These are phyloP conservation scores for Platygyra sinensis DNA, from an alignment of 64 coral and sea anemone species.

Conservation along the genomic window DNA sequence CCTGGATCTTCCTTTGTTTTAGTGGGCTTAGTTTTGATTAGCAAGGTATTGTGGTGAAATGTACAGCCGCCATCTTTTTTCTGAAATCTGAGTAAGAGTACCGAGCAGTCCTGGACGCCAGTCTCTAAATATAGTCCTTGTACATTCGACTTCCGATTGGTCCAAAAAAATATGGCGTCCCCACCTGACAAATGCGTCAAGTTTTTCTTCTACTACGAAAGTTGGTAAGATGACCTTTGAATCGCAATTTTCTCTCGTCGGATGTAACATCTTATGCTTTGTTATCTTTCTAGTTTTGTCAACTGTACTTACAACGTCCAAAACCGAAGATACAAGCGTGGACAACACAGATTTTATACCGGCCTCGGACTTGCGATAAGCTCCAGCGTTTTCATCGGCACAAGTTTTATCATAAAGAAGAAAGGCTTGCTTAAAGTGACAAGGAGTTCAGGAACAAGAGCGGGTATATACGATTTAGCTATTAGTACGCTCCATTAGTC, in stretches of 20 bases:
- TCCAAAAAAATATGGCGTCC: conserved; percentile 14
- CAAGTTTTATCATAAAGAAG: conserved; percentile 99
- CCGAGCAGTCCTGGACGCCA: conserved; percentile 8
- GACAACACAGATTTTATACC: conserved; percentile 79
- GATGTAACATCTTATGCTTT: not conserved
- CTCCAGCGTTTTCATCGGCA: conserved; percentile 96
- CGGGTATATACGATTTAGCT: conserved; percentile 49
- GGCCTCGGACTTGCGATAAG: conserved; percentile 92
- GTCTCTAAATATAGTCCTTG: not conserved
- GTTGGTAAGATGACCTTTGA: not conserved
- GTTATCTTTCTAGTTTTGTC: conserved; percentile 8
- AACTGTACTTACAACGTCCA: not conserved
- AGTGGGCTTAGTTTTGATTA: too few species aligned
- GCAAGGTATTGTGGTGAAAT: too few species aligned
- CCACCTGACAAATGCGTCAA: not conserved
- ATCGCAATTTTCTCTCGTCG: not conserved
- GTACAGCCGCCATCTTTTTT: too few species aligned
- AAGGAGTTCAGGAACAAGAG: conserved; percentile 75
- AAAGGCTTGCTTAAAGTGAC: conserved; percentile 92
- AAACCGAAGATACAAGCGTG: not conserved
- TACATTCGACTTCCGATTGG: conserved; percentile 22
- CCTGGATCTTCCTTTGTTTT: too few species aligned
- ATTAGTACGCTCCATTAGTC: not conserved
- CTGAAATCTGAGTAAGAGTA: too few species aligned
- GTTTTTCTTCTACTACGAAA: not conserved